Evolutionary conservation across 2,888 invertebrate species (phyloP).

Genomic region (Trachelus stipa): DNA sequence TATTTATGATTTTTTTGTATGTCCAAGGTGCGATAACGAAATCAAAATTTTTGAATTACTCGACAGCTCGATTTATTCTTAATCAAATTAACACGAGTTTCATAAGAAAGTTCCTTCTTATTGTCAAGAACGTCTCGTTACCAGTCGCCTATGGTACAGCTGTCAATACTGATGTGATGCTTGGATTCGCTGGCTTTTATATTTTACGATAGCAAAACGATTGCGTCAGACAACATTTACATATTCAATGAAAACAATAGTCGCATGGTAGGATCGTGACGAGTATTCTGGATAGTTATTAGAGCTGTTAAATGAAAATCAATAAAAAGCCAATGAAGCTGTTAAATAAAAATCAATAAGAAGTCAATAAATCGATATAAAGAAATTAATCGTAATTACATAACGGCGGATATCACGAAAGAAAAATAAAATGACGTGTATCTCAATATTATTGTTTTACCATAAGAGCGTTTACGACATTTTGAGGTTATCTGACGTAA

Average conservation of each 20-base stretch:
- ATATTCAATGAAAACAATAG: slow-evolving; percentile 21
- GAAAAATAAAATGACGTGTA: background rate
- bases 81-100: background rate
- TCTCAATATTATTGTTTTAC: background rate
- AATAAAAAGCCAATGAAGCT: background rate
- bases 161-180: slow-evolving; percentile 45
- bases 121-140: background rate
- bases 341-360: too few species aligned
- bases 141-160: slow-evolving; percentile 13
- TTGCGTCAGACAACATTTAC: slow-evolving; percentile 56
- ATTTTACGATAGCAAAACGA: slow-evolving; percentile 50
- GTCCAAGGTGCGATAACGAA: background rate
- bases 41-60: background rate
- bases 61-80: background rate
- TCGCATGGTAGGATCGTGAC: background rate
- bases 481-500: background rate
- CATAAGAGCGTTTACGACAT: background rate
- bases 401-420: background rate
- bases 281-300: background rate
- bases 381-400: too few species aligned
- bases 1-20: background rate
- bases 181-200: slow-evolving; percentile 53
- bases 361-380: background rate
- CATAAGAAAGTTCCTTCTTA: background rate
- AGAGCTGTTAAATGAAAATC: background rate